Conservation (phyloP, 2,888 invertebrate genomes). For the Lasioglossum villosulum region DNA sequence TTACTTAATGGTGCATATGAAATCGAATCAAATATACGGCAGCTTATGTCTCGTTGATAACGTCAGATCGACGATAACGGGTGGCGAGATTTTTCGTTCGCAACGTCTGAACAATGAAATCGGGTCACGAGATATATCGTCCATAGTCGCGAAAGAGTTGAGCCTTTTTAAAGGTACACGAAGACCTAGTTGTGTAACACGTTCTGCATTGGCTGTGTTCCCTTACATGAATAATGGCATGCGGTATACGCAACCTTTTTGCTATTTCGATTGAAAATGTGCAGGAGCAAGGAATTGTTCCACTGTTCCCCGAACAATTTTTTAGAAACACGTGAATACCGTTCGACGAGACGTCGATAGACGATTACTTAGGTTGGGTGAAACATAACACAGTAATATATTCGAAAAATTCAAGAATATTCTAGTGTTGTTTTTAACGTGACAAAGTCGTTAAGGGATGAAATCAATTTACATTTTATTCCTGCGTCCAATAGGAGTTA, state of each 20-base stretch:
- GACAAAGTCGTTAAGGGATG: too few relatives aligned
- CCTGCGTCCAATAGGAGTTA: too few relatives aligned
- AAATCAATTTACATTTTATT: too few relatives aligned
- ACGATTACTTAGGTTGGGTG: too few relatives aligned
- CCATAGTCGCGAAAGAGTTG: conserved; percentile 2
- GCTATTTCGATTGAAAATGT: neutral
- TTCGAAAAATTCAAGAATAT: too few relatives aligned
- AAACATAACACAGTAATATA: too few relatives aligned
- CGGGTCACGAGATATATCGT: conserved; percentile 16
- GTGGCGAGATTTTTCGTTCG: neutral
- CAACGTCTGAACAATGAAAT: neutral
- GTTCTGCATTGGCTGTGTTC: neutral
- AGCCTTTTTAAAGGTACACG: conserved; percentile 8
- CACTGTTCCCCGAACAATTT: neutral
- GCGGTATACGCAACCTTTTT: neutral
- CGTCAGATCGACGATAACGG: neutral
- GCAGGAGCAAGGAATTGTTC: neutral
- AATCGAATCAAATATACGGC: neutral
- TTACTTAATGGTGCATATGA: neutral
- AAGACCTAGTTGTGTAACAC: neutral
- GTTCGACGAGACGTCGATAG: too few relatives aligned
- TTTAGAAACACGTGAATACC: neutral
- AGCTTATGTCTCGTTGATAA: neutral
- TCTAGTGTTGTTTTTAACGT: too few relatives aligned
- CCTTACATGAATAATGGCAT: neutral